Evolutionary conservation across 2,113 vertebrate species (phyloP), one percentile per base, ranked within the genome.

Genomic region (Atrichornis clamosus): DNA sequence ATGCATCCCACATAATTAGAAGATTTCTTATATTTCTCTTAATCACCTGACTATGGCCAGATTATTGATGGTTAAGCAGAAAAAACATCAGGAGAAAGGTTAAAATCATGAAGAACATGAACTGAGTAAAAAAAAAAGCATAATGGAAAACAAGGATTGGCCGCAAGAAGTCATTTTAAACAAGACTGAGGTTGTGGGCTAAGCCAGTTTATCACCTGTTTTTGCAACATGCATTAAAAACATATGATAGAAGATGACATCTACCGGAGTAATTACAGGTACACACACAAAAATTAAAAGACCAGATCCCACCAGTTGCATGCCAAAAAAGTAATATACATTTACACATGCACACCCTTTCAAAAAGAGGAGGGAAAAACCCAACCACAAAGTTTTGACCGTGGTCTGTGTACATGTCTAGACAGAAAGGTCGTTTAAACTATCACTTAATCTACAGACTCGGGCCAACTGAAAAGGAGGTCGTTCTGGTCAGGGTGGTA

Each of bases 201-300:
- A 68, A 79, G 28, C 6, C 23, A 56, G 4, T 91, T 80, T 58
- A 37, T 26, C 15, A 33, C 35, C 27, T 30, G 9, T 5, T 79
- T 63, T 79, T 64, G 32, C 24, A 79, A 47, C 2, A 7, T 20
- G 6, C 8, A 1, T 60, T 21, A 39, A 24, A 56, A 90, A 62
- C 3, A 23, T 4, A 0, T 6, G 8, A 26, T 3, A 49, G 49
- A 74, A 49, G 28, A 35, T 0, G 1, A 77, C 2, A 32, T 10
- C 13, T 74, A 23, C n/a, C 64, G 15, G 20, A 52, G 17, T 10
- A 87, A 93, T 64, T 32, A 55, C 2, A 1, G 15, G 6, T 26
- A 77, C 9, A 83, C 9, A 83, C 42, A 46, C 10, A 35, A 55
- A 84, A 73, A 37, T 44, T 44, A 58, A 65, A 69, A 77, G 5